Percentiles rank a stretch among this genome's conserved stretches.
phyloP scores from a whole-genome alignment of 2,113 vertebrate genomes.

The Spea bombifrons region DNA sequence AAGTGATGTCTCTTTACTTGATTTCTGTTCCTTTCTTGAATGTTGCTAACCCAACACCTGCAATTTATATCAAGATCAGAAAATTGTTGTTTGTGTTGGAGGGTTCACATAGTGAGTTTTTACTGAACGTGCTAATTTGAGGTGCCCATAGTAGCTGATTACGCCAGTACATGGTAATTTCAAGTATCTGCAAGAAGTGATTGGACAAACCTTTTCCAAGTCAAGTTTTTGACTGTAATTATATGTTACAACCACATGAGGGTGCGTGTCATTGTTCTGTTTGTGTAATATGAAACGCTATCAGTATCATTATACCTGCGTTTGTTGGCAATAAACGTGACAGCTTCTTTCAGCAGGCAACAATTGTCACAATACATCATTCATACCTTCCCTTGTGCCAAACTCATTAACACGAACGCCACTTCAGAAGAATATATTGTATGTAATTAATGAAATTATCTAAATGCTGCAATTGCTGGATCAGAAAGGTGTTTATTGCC shows the following conservation, averaged over 20 bases:
- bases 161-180: constrained; percentile 33
- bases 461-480: constrained; percentile 35
- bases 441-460: constrained; percentile 42
- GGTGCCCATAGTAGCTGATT: constrained; percentile 22
- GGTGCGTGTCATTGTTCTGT: constrained; percentile 62
- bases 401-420: constrained; percentile 40
- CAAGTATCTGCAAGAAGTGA: constrained; percentile 14
- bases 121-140: constrained; percentile 37
- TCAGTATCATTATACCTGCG: constrained; percentile 37
- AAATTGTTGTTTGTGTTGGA: constrained; percentile 37
- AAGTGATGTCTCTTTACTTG: neutral
- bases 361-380: constrained; percentile 39
- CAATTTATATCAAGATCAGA: constrained; percentile 27
- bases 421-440: constrained; percentile 25
- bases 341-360: constrained; percentile 37
- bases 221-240: constrained; percentile 53
- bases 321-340: constrained; percentile 40
- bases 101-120: constrained; percentile 17
- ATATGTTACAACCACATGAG: constrained; percentile 66
- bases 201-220: constrained; percentile 47
- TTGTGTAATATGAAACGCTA: constrained; percentile 47
- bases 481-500: constrained; percentile 2
- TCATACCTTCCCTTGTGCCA: constrained; percentile 39
- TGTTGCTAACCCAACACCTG: constrained; percentile 8
- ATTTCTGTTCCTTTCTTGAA: neutral